Evolutionary conservation across 2,113 vertebrate species (phyloP), one percentile per base, ranked within the genome.

Genomic region (Sclerurus mexicanus): DNA sequence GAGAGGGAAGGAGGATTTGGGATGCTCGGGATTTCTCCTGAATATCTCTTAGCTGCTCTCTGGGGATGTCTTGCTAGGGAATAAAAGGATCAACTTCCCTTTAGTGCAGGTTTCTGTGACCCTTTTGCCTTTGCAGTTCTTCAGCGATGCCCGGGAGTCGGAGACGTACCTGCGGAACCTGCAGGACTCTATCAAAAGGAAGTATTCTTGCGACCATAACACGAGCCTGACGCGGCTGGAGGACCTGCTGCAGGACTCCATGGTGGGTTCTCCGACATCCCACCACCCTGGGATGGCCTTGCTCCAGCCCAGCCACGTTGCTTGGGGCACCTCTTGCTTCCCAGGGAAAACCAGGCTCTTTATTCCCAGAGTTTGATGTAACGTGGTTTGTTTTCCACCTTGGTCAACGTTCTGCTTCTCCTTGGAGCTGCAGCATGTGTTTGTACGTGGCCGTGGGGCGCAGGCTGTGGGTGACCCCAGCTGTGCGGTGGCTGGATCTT

Each of bases 161-260:
- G 99, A 99, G 97, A 89, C 97, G 31, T 99, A 99, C 97, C 97
- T 99, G 96, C 98, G 98, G 18, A 99, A 98, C 98, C 99, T 99
- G 31, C 99, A 99, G 97, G 99, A 99, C 84, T 99, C 99, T 96
- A 99, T 99, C 96, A 99, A 98, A 88, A 98, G 99, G 91, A 99
- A 99, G 89, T 99, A 99, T 81, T 99, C 99, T 40, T 99, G 99
- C 1, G 99, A 99, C 96, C 98, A 97, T 81, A 99, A 86, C 97
- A 99, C 99, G 95, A 97, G 99, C 69, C 98, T 99, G 80, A 98
- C 98, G 30, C 98, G 98, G 84, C 98, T 99, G 92, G 99, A 99
- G 90, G 99, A 99, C 95, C 98, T 99, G 86, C 98, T 99, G 75
- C 99, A 99, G 97, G 99, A 99, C 98, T 99, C 99, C 40, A 99